Evolutionary conservation across 1,140 invertebrate genomes (phyloP).

Genomic region (Formica selysi): DNA sequence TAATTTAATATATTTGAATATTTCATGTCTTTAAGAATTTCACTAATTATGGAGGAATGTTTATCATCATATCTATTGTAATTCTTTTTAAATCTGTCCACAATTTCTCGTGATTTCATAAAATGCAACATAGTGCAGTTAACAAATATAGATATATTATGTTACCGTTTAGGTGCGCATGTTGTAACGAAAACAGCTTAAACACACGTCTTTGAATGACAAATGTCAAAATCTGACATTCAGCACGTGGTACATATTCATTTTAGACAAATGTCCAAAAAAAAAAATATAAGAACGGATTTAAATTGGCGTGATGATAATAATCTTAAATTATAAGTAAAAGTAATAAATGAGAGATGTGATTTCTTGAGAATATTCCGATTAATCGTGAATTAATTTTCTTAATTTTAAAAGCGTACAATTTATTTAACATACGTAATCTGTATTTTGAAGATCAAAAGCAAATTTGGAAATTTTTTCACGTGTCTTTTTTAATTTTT

Average conservation of each 20-base stretch:
- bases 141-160: not conserved
- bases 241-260: too few species aligned
- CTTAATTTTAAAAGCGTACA: not conserved
- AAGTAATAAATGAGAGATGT: not conserved
- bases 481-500: not conserved
- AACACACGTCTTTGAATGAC: slow-evolving; percentile 1
- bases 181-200: not conserved
- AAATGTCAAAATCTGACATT: not conserved
- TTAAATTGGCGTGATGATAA: not conserved
- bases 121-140: not conserved
- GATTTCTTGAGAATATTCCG: not conserved
- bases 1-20: not conserved
- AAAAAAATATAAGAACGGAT: not conserved
- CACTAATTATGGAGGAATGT: not conserved
- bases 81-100: not conserved
- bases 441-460: not conserved
- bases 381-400: not conserved
- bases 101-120: not conserved
- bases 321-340: not conserved
- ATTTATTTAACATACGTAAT: not conserved
- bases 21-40: not conserved
- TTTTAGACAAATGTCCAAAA: not conserved
- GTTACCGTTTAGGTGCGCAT: not conserved
- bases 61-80: not conserved
- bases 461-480: not conserved